Conservation (phyloP, 2,797 vertebrate genomes). For the Sebastiscus tertius region DNA sequence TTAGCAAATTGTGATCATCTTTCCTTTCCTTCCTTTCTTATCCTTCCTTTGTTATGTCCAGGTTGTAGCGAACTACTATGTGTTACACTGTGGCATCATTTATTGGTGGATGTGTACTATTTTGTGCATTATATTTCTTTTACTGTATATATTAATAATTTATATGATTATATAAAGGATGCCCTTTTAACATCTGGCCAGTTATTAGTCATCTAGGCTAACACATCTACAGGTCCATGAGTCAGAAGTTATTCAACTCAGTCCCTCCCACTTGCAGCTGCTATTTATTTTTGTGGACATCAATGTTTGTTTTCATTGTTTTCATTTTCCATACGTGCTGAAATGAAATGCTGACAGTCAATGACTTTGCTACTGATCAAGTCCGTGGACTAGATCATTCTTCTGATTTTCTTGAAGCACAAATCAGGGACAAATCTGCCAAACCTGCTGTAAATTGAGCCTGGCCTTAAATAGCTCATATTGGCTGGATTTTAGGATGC, state of each 20-base stretch:
- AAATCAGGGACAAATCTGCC: not conserved
- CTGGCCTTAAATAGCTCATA: not conserved
- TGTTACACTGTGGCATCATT: not conserved
- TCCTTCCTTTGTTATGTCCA: not conserved
- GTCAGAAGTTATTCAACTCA: constrained; percentile 7
- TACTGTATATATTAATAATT: not conserved
- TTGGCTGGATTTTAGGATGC: not conserved
- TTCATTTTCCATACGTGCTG: not conserved
- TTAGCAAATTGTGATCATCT: not conserved
- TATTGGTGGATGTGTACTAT: not conserved
- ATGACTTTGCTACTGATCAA: not conserved
- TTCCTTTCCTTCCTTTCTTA: not conserved
- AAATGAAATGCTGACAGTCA: not conserved
- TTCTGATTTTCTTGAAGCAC: not conserved
- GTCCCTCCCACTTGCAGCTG: constrained; percentile 8
- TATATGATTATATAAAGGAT: not conserved
- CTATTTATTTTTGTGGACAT: not conserved
- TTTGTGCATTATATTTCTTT: not conserved
- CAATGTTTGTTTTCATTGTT: not conserved
- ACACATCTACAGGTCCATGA: not conserved
- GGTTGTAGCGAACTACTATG: not conserved
- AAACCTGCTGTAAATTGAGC: not conserved
- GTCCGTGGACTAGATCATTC: not conserved
- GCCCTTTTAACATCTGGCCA: not conserved
- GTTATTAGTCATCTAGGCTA: not conserved